Percentiles rank a stretch among this genome's conserved stretches.
phyloP scores from a whole-genome alignment of 1,140 invertebrate species.

The Dryas iulia region DNA sequence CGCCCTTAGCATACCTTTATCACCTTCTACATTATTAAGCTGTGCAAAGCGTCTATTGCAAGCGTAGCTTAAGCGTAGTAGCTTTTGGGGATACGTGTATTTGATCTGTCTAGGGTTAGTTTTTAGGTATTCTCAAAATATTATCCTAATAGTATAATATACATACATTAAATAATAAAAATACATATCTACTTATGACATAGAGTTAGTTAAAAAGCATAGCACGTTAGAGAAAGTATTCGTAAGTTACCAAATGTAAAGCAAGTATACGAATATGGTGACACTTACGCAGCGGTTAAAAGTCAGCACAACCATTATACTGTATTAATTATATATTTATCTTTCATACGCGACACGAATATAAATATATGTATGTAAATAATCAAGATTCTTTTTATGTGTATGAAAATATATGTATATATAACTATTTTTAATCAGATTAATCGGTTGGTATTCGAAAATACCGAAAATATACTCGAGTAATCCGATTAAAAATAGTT shows the following conservation, averaged over 20 bases:
- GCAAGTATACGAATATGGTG: neutral
- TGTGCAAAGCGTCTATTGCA: conserved; percentile 15
- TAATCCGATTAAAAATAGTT: too few relatives aligned
- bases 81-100: neutral
- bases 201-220: neutral
- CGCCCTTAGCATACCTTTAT: conserved; percentile 44
- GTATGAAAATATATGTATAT: too few relatives aligned
- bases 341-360: neutral
- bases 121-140: neutral
- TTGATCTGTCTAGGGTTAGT: neutral
- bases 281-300: neutral
- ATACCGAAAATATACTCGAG: too few relatives aligned
- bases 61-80: too few relatives aligned
- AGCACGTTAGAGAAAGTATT: neutral
- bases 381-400: too few relatives aligned
- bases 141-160: neutral
- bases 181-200: neutral
- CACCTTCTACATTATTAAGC: conserved; percentile 9
- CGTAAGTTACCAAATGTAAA: neutral
- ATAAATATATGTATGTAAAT: neutral
- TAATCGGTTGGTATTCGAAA: too few relatives aligned
- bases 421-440: too few relatives aligned
- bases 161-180: neutral
- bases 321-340: neutral
- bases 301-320: neutral